Conservation (phyloP, 1,140 invertebrate genomes). For the Drosophila funebris region DNA sequence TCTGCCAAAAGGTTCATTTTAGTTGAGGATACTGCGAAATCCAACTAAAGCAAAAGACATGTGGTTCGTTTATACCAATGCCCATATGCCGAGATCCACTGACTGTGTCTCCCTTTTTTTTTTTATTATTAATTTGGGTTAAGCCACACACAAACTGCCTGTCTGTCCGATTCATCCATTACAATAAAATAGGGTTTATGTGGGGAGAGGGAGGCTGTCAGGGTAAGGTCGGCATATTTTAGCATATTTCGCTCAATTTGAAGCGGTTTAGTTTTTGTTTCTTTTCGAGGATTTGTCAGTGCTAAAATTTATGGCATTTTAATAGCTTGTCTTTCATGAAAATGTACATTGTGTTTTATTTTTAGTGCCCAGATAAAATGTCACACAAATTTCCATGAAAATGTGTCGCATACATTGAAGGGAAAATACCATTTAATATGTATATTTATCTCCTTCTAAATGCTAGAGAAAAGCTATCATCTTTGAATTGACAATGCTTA, state of each 20-base stretch:
- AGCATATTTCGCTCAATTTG: conserved; percentile 76
- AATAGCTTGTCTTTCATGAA: conserved; percentile 66
- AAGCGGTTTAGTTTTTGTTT: conserved; percentile 68
- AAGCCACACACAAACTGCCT: conserved; percentile 58
- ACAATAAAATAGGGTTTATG: conserved; percentile 49
- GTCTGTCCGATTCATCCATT: conserved; percentile 20
- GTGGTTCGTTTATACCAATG: conserved; percentile 57
- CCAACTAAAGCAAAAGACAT: conserved; percentile 41
- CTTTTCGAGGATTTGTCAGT: conserved; percentile 59
- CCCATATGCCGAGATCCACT: conserved; percentile 71
- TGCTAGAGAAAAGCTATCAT: neutral
- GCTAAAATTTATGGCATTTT: conserved; percentile 76
- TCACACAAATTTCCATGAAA: conserved; percentile 28
- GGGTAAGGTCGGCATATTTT: conserved; percentile 53
- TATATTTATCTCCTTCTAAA: neutral
- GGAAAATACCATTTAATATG: conserved; percentile 20
- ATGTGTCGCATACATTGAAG: conserved; percentile 32
- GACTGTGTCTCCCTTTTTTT: conserved; percentile 26
- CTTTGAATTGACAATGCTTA: neutral
- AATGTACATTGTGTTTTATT: conserved; percentile 57
- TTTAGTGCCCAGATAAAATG: conserved; percentile 34
- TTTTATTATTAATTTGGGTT: conserved; percentile 78
- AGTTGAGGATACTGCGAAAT: conserved; percentile 20
- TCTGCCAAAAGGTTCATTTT: conserved; percentile 60
- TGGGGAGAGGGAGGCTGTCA: conserved; percentile 25